Percentiles rank a stretch among this genome's conserved stretches.
Conservation (phyloP, 2,797 vertebrate genomes). For the Apodemus agrarius region DNA sequence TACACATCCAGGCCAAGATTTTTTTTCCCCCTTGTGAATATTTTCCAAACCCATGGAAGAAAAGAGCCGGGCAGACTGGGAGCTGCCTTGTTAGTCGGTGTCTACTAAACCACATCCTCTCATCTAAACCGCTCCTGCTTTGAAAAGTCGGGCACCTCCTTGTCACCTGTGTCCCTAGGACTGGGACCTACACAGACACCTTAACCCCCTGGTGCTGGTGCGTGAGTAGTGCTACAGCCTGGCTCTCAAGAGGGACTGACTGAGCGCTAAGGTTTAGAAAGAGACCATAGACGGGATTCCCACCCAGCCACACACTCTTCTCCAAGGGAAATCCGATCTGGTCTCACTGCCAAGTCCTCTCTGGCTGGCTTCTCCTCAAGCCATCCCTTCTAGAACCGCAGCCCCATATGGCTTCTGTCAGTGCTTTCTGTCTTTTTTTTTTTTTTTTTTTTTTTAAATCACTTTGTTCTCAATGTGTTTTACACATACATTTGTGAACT, state of each 20-base stretch:
- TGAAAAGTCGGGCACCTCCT: neutral
- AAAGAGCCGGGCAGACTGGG: slow-evolving; percentile 51
- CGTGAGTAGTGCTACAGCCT: neutral
- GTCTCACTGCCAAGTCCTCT: neutral
- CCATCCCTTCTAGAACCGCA: neutral
- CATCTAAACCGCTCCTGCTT: neutral
- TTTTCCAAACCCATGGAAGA: slow-evolving; percentile 80
- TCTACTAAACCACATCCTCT: neutral
- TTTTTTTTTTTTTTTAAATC: too few relatives aligned
- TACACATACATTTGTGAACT: neutral
- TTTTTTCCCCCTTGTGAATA: slow-evolving; percentile 61
- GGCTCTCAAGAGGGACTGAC: neutral
- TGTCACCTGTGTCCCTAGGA: neutral
- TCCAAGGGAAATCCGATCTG: neutral
- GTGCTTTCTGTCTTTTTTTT: neutral
- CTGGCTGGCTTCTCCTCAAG: neutral
- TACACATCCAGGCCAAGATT: slow-evolving; percentile 66
- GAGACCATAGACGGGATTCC: neutral
- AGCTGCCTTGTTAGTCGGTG: neutral
- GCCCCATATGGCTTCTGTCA: neutral
- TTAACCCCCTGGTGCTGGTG: neutral
- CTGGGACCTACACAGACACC: neutral
- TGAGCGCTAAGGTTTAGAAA: neutral
- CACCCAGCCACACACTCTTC: neutral
- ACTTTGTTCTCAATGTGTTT: slow-evolving; percentile 14